phyloP scores from a whole-genome alignment of 2,888 invertebrate species.

The Drosophila limbata region DNA sequence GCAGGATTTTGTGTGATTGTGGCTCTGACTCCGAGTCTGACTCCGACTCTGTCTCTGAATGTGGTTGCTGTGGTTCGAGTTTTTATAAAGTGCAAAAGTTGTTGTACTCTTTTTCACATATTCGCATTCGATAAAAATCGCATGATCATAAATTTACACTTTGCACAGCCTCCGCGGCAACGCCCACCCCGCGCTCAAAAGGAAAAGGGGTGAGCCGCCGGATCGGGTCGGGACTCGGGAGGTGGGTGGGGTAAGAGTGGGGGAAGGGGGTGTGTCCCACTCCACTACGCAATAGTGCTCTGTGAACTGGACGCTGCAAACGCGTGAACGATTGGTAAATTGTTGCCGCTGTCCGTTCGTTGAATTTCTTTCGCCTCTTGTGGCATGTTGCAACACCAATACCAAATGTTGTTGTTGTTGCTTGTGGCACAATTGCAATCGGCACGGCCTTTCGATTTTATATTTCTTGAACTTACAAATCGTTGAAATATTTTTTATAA shows the following conservation, averaged over 20 bases:
- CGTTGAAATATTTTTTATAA: slow-evolving; percentile 75
- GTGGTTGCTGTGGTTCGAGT: slow-evolving; percentile 29
- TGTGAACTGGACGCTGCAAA: slow-evolving; percentile 72
- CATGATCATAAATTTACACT: slow-evolving; percentile 85
- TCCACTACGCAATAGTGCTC: slow-evolving; percentile 58
- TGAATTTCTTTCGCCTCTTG: slow-evolving; percentile 29
- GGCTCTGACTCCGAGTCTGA: neutral
- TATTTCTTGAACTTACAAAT: slow-evolving; percentile 68
- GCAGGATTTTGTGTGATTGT: slow-evolving; percentile 17
- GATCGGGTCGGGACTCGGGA: slow-evolving; percentile 7
- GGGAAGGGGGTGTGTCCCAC: slow-evolving; percentile 18
- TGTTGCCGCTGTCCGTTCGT: slow-evolving; percentile 57
- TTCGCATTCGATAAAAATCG: slow-evolving; percentile 84
- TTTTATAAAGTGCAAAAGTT: slow-evolving; percentile 82
- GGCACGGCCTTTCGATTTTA: slow-evolving; percentile 65
- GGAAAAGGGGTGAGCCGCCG: slow-evolving; percentile 48
- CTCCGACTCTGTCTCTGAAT: slow-evolving; percentile 9
- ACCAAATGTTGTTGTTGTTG: slow-evolving; percentile 18
- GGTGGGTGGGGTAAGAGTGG: slow-evolving; percentile 1
- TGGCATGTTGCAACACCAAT: slow-evolving; percentile 33
- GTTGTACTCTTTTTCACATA: slow-evolving; percentile 76
- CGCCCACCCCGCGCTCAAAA: slow-evolving; percentile 67
- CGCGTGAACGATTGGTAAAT: slow-evolving; percentile 82
- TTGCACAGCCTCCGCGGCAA: slow-evolving; percentile 84
- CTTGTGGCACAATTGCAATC: slow-evolving; percentile 68